These are phyloP conservation scores for Drosophila pallidifrons DNA, from an alignment of 1,140 invertebrate genomes.

Conservation along the genomic window DNA sequence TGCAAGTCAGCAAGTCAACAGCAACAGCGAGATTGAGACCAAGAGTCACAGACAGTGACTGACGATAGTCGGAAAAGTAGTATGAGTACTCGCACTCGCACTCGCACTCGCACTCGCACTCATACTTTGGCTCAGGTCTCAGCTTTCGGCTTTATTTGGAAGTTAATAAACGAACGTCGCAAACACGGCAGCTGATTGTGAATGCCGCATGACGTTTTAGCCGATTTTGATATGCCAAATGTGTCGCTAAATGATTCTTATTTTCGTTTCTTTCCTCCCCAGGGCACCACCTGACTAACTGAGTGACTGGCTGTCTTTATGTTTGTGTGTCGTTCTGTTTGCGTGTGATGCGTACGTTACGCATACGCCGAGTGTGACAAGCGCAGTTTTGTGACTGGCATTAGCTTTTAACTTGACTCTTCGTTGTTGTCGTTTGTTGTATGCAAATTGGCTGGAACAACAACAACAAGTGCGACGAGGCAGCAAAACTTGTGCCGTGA, in stretches of 20 bases:
- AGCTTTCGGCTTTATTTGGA: constrained; percentile 28
- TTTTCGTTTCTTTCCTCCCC: constrained; percentile 43
- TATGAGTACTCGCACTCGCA: constrained; percentile 8
- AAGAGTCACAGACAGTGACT: constrained; percentile 6
- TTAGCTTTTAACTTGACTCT: constrained; percentile 46
- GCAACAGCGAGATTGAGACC: constrained; percentile 15
- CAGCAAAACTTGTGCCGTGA: constrained; percentile 34
- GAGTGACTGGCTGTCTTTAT: background rate
- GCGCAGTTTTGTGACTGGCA: constrained; percentile 31
- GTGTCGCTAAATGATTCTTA: constrained; percentile 79
- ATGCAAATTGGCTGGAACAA: constrained; percentile 60
- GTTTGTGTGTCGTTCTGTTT: background rate
- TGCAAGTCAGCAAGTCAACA: constrained; percentile 60
- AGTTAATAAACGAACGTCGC: constrained; percentile 59
- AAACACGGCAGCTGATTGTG: constrained; percentile 60
- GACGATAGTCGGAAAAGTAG: constrained; percentile 1
- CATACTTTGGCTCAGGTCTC: constrained; percentile 21
- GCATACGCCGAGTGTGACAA: constrained; percentile 63
- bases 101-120: constrained; percentile 9
- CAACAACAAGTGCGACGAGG: background rate
- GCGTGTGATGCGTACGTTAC: constrained; percentile 38
- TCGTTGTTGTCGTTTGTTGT: constrained; percentile 43
- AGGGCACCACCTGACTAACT: background rate
- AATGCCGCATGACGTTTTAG: constrained; percentile 63
- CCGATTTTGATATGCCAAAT: constrained; percentile 77